Conservation (phyloP, 2,113 vertebrate genomes). For the Psittacula cyanocephala region DNA sequence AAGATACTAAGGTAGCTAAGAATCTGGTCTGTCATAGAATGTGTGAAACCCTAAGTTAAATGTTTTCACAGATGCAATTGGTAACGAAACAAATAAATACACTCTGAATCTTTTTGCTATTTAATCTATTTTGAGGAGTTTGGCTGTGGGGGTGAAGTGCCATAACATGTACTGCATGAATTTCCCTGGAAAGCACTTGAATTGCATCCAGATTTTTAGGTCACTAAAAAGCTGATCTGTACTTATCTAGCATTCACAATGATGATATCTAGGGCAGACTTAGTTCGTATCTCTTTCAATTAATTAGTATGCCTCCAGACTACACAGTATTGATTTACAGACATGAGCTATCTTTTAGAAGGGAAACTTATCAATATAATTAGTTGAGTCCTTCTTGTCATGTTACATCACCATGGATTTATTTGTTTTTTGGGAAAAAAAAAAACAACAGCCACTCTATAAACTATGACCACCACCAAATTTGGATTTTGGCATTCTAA, state of each 20-base stretch:
- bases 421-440: not conserved
- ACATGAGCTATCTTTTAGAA: not conserved
- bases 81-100: not conserved
- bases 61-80: not conserved
- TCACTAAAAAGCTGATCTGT: not conserved
- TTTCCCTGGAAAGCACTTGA: not conserved
- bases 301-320: not conserved
- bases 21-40: not conserved
- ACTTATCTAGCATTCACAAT: not conserved
- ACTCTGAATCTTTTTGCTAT: not conserved
- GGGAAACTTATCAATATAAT: not conserved
- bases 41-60: not conserved
- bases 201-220: not conserved
- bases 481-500: not conserved
- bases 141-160: accelerated
- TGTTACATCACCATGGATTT: not conserved
- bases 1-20: not conserved
- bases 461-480: not conserved
- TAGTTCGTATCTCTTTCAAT: not conserved
- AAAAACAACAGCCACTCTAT: accelerated
- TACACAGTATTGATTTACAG: not conserved
- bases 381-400: not conserved
- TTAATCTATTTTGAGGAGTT: not conserved
- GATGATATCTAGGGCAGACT: not conserved
- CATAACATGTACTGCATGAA: not conserved